These are phyloP conservation scores for Lamellibrachia luymesi DNA, from an alignment of 1,140 invertebrate species.

Conservation along the genomic window DNA sequence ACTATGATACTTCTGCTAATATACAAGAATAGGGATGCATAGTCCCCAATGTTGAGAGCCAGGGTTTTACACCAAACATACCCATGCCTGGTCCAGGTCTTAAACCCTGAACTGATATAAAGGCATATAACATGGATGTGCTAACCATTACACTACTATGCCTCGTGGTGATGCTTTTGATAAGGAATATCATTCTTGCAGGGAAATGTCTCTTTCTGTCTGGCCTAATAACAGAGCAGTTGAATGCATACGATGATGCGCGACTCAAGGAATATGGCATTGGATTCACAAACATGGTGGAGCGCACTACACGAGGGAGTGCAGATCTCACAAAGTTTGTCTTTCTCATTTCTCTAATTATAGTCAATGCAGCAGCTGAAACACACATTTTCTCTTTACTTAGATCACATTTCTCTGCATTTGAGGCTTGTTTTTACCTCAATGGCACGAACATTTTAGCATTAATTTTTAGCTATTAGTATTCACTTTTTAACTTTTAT, in stretches of 20 bases:
- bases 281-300: slow-evolving; percentile 97
- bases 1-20: too few species aligned
- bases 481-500: not conserved
- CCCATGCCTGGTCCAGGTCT: too few species aligned
- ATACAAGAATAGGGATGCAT: too few species aligned
- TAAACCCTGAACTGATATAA: too few species aligned
- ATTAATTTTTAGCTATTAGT: not conserved
- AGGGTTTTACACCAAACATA: too few species aligned
- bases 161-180: too few species aligned
- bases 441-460: not conserved
- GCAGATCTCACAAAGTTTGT: slow-evolving; percentile 77
- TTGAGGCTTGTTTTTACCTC: not conserved
- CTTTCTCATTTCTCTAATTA: not conserved
- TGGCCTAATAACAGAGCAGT: slow-evolving; percentile 88
- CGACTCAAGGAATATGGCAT: slow-evolving; percentile 90
- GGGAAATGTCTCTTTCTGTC: slow-evolving; percentile 95
- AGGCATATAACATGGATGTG: too few species aligned
- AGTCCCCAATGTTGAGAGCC: too few species aligned
- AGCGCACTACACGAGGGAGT: slow-evolving; percentile 90
- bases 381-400: too few species aligned
- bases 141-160: too few species aligned
- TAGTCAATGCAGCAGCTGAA: not conserved
- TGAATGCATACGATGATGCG: slow-evolving; percentile 94
- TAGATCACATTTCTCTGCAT: too few species aligned
- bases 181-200: slow-evolving; percentile 45